phyloP scores from a whole-genome alignment of 2,113 vertebrate species.

The Solea solea region DNA sequence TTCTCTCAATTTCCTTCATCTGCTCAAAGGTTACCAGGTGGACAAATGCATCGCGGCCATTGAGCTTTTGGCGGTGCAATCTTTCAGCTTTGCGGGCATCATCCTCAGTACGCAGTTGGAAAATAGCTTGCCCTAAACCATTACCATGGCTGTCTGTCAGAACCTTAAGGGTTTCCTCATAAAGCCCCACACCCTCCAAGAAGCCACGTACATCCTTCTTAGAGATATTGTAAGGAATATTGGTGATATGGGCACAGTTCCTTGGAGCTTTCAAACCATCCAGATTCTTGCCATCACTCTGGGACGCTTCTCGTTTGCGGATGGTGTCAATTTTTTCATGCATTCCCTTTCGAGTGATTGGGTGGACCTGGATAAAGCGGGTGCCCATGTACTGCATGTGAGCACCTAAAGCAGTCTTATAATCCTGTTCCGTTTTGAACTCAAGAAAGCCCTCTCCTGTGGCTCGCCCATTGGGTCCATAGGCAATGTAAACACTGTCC shows the following conservation, averaged over 20 bases:
- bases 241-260: constrained; percentile 93
- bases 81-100: constrained; percentile 95
- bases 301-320: constrained; percentile 88
- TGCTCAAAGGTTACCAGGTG: constrained; percentile 92
- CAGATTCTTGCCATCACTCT: constrained; percentile 86
- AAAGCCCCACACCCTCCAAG: constrained; percentile 91
- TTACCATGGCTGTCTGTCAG: constrained; percentile 93
- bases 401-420: constrained; percentile 92
- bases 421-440: constrained; percentile 92
- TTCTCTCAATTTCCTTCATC: constrained; percentile 96
- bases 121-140: constrained; percentile 94
- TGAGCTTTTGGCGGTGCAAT: constrained; percentile 96
- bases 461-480: constrained; percentile 94
- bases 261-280: constrained; percentile 85
- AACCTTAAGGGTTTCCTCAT: constrained; percentile 92
- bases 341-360: constrained; percentile 96
- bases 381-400: constrained; percentile 99
- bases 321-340: constrained; percentile 95
- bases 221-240: constrained; percentile 96
- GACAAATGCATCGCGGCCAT: constrained; percentile 95
- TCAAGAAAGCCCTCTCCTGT: constrained; percentile 98
- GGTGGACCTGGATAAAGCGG: constrained; percentile 97
- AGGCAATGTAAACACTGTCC: constrained; percentile 97
- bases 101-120: constrained; percentile 94
- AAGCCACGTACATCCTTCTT: constrained; percentile 95